Evolutionary conservation across 2,113 vertebrate species (phyloP).

Genomic region (Arizona elegans): DNA sequence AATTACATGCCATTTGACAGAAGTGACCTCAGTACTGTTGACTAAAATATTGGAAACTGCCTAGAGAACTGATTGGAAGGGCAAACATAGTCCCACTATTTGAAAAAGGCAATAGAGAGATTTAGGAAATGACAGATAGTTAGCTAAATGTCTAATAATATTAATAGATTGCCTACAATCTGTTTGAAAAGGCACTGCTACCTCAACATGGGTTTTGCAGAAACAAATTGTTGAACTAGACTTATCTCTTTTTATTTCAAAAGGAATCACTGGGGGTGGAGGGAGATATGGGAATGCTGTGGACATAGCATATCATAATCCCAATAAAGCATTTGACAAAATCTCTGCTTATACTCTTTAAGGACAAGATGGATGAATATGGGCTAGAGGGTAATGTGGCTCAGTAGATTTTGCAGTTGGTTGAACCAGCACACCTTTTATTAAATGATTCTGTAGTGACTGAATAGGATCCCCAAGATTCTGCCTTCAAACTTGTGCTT

Average conservation of each 20-base stretch:
- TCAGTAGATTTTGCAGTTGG: not conserved
- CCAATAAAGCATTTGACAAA: not conserved
- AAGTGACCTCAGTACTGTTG: not conserved
- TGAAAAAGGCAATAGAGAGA: not conserved
- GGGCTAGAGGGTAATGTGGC: not conserved
- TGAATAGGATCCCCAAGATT: not conserved
- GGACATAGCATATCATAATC: not conserved
- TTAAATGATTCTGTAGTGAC: not conserved
- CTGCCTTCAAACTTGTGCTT: not conserved
- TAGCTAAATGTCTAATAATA: not conserved
- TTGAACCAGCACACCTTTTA: not conserved
- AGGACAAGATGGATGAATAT: not conserved
- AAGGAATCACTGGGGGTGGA: not conserved
- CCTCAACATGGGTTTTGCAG: not conserved
- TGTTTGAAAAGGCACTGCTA: not conserved
- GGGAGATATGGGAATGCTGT: not conserved
- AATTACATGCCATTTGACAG: not conserved
- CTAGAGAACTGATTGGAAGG: not conserved
- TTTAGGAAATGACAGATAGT: not conserved
- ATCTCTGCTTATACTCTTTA: not conserved
- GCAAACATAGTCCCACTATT: not conserved
- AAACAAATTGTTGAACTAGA: not conserved
- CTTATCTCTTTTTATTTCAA: not conserved
- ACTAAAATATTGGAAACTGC: not conserved
- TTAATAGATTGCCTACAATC: not conserved